A percentile compares a stretch with the other conserved stretches of the same genome.
phyloP scores from a whole-genome alignment of 2,113 vertebrate species.

The Rhinolophus ferrumequinum region DNA sequence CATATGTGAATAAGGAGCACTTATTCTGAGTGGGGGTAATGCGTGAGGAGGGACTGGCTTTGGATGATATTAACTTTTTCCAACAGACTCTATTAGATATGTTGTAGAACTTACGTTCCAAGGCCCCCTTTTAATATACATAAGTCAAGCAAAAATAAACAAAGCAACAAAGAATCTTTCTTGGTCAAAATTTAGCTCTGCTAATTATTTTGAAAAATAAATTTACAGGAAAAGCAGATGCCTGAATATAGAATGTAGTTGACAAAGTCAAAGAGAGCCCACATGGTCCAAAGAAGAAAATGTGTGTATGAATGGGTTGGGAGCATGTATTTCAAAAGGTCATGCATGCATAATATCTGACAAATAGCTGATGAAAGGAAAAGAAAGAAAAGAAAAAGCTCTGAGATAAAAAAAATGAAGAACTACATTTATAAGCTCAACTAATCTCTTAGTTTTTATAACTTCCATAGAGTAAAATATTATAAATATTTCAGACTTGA shows the following conservation, averaged over 20 bases:
- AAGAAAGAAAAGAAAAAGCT: background rate
- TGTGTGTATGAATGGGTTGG: accelerated
- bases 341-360: background rate
- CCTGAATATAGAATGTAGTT: background rate
- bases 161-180: background rate
- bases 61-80: background rate
- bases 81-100: background rate
- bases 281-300: background rate
- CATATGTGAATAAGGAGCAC: background rate
- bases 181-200: background rate
- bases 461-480: background rate
- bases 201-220: background rate
- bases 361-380: background rate
- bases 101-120: background rate
- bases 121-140: background rate
- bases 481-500: background rate
- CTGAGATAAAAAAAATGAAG: background rate
- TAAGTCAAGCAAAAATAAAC: background rate
- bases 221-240: background rate
- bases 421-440: background rate
- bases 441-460: background rate
- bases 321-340: background rate
- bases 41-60: background rate
- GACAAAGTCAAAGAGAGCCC: background rate
- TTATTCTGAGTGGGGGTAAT: background rate